A percentile compares a stretch with the other conserved stretches of the same genome.
phyloP scores from a whole-genome alignment of 2,888 invertebrate genomes.

The Polydesmus complanatus region DNA sequence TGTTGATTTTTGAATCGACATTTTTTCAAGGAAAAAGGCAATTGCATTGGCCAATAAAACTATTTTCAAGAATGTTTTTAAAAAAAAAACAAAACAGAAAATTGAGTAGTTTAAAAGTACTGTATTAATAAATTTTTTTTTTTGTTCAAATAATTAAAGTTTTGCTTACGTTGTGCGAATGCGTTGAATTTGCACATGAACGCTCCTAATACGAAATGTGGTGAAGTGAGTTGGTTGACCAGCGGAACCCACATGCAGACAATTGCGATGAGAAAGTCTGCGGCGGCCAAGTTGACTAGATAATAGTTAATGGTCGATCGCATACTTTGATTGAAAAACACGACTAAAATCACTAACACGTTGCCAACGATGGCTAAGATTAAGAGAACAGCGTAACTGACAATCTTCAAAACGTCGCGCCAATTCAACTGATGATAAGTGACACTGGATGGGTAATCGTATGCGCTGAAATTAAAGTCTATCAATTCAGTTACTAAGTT shows the following conservation, averaged over 20 bases:
- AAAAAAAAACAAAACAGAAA: too few relatives aligned
- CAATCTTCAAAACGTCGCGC: slow-evolving; percentile 22
- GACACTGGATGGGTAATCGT: too few relatives aligned
- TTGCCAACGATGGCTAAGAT: slow-evolving; percentile 26
- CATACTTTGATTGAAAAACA: slow-evolving; percentile 25
- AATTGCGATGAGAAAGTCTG: slow-evolving; percentile 27
- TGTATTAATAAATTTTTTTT: too few relatives aligned
- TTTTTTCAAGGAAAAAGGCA: too few relatives aligned
- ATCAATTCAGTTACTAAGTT: too few relatives aligned
- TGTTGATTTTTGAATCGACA: too few relatives aligned
- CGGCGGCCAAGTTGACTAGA: slow-evolving; percentile 27
- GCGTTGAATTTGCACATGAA: slow-evolving; percentile 27
- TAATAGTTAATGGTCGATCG: slow-evolving; percentile 27
- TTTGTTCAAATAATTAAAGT: too few relatives aligned
- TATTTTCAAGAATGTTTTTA: too few relatives aligned
- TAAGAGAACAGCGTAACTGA: slow-evolving; percentile 23
- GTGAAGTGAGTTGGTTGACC: slow-evolving; percentile 24
- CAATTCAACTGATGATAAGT: too few relatives aligned
- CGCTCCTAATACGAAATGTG: slow-evolving; percentile 25
- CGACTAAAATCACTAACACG: slow-evolving; percentile 25
- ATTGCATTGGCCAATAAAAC: too few relatives aligned
- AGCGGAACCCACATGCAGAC: slow-evolving; percentile 28
- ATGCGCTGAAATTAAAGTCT: too few relatives aligned
- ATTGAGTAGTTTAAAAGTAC: too few relatives aligned
- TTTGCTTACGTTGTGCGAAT: slow-evolving; percentile 29